Evolutionary conservation across 1,140 invertebrate species (phyloP).

Genomic region (Pemphigus obesinymphae): DNA sequence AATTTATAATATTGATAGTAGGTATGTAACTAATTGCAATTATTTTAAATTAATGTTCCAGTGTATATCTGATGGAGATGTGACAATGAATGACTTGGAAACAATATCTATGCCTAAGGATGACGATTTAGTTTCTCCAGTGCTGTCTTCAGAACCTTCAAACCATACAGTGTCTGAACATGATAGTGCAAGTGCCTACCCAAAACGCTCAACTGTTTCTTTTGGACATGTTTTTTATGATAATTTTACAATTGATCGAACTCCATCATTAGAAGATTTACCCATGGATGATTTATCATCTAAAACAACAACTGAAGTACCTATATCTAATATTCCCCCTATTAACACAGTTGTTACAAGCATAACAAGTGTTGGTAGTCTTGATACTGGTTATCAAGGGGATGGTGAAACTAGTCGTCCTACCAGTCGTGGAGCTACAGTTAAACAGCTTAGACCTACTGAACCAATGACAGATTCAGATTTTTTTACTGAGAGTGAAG

Average conservation of each 20-base stretch:
- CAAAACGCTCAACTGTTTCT: constrained; percentile 35
- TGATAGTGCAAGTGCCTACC: constrained; percentile 30
- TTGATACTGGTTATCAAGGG: constrained; percentile 80
- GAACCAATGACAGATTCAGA: constrained; percentile 85
- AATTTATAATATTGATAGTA: too few relatives aligned
- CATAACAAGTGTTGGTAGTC: constrained; percentile 76
- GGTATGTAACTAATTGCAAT: too few relatives aligned
- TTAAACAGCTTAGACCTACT: constrained; percentile 48
- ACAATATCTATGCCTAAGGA: constrained; percentile 34
- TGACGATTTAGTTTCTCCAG: constrained; percentile 26
- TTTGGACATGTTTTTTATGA: constrained; percentile 33
- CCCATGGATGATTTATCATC: constrained; percentile 62
- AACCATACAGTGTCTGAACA: constrained; percentile 29
- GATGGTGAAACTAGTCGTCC: constrained; percentile 73
- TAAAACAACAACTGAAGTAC: constrained; percentile 48
- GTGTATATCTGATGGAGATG: constrained; percentile 35
- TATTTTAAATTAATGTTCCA: not conserved
- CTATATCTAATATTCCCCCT: constrained; percentile 47
- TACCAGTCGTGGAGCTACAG: constrained; percentile 55
- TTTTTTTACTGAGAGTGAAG: constrained; percentile 82
- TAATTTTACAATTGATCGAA: constrained; percentile 52
- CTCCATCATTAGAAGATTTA: constrained; percentile 74
- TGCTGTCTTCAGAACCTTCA: constrained; percentile 14
- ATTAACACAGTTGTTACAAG: constrained; percentile 61
- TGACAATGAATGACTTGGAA: constrained; percentile 25